A percentile compares a stretch with the other conserved stretches of the same genome.
These are phyloP conservation scores for Chloroceryle inda DNA, from an alignment of 2,797 vertebrate species.

Conservation along the genomic window DNA sequence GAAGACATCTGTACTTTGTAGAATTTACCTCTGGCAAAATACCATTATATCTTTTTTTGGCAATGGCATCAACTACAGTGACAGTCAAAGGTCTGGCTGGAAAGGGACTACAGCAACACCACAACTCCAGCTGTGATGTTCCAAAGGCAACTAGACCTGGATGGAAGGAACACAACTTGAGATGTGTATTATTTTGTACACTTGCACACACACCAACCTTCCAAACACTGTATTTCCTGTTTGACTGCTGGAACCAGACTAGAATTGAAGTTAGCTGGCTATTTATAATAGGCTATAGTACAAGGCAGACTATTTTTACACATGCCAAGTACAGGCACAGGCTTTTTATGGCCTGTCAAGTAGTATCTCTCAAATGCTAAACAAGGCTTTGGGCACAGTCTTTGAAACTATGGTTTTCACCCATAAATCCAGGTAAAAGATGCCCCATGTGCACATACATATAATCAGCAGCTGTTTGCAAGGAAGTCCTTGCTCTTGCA, in stretches of 20 bases:
- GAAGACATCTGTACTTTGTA: not conserved
- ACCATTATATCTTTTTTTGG: not conserved
- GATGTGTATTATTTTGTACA: not conserved
- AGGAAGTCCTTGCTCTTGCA: not conserved
- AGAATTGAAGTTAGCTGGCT: not conserved
- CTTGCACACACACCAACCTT: not conserved
- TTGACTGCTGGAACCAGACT: not conserved
- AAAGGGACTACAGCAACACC: not conserved
- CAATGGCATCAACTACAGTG: not conserved
- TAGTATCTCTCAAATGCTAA: not conserved
- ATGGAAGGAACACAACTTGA: not conserved
- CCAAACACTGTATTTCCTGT: not conserved
- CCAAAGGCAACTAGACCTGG: not conserved
- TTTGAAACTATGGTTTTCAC: not conserved
- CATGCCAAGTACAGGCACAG: fast-evolving
- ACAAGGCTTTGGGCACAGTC: fast-evolving
- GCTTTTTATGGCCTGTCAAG: not conserved
- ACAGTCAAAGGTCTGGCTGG: not conserved
- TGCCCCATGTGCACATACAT: not conserved
- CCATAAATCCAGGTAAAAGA: not conserved
- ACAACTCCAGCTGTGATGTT: not conserved
- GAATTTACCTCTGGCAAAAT: not conserved
- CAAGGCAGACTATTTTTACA: not conserved
- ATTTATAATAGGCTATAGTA: not conserved
- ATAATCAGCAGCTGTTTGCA: not conserved